A percentile compares a stretch with the other conserved stretches of the same genome.
These are phyloP conservation scores for Xyliphius kryptos DNA, from an alignment of 2,113 vertebrate species.

Conservation along the genomic window DNA sequence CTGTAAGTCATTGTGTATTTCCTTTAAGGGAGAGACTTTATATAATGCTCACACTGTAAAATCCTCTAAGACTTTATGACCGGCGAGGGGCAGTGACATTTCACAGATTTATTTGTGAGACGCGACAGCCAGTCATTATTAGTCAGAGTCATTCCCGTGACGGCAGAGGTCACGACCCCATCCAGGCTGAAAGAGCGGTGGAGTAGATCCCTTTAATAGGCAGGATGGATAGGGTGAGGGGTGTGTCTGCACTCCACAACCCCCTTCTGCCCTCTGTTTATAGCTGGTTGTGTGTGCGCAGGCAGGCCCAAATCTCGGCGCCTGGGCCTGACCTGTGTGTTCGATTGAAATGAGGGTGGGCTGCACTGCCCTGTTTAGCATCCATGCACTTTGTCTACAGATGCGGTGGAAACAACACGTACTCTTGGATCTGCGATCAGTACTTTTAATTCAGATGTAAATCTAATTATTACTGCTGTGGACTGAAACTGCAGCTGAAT, in stretches of 20 bases:
- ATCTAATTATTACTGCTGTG: background rate
- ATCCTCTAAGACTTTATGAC: slow-evolving; percentile 1
- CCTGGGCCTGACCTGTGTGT: slow-evolving; percentile 28
- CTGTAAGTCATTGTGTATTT: no score
- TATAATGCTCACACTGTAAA: no score
- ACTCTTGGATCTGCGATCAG: background rate
- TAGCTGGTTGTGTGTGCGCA: slow-evolving; percentile 2
- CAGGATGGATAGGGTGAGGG: slow-evolving; percentile 25
- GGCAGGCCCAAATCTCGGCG: slow-evolving; percentile 2
- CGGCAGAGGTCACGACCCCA: slow-evolving; percentile 39
- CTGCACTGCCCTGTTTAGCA: slow-evolving; percentile 18
- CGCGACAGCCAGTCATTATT: slow-evolving; percentile 35
- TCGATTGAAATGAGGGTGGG: no score
- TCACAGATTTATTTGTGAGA: slow-evolving; percentile 38
- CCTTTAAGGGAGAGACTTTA: no score
- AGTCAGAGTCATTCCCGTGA: slow-evolving; percentile 34
- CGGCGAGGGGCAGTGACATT: slow-evolving; percentile 20
- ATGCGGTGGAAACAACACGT: background rate
- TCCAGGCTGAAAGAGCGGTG: slow-evolving; percentile 34
- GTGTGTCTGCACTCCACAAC: slow-evolving; percentile 21
- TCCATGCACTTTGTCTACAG: background rate
- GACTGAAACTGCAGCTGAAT: background rate
- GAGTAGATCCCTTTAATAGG: slow-evolving; percentile 42
- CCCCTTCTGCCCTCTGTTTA: slow-evolving; percentile 23
- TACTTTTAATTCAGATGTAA: background rate